Percentiles rank a stretch among this genome's conserved stretches.
Conservation (phyloP, 2,797 vertebrate species). For the Strix occidentalis region DNA sequence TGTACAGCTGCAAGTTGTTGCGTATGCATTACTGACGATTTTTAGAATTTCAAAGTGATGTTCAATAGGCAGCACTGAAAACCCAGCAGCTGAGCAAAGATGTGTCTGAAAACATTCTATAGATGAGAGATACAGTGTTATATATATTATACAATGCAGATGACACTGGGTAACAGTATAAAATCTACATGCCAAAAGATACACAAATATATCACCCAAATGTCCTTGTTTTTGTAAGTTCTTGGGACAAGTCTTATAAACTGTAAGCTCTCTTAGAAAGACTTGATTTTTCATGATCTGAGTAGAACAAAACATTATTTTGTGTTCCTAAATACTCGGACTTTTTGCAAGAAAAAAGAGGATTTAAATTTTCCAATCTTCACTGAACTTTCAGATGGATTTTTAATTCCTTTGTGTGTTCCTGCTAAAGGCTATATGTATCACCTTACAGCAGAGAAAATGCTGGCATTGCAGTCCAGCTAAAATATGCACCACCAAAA, state of each 20-base stretch:
- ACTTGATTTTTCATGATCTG: background rate
- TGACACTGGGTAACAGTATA: background rate
- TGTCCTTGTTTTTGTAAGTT: fast-evolving
- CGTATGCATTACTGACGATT: background rate
- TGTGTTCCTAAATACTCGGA: background rate
- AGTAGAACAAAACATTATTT: background rate
- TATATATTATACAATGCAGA: background rate
- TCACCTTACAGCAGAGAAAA: background rate
- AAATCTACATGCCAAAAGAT: background rate
- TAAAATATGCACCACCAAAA: background rate
- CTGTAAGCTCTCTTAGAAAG: background rate
- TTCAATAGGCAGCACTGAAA: background rate
- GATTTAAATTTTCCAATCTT: background rate
- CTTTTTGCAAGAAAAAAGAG: background rate
- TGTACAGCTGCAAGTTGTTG: background rate
- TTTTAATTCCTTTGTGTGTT: background rate
- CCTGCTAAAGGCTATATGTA: background rate
- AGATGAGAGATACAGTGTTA: background rate
- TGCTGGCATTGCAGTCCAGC: background rate
- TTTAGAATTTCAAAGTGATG: background rate
- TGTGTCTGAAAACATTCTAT: background rate
- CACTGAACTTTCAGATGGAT: background rate
- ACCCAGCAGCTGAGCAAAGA: background rate
- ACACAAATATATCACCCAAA: background rate
- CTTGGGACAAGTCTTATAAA: background rate